phyloP scores from a whole-genome alignment of 2,888 invertebrate species.

The Julus scandinavius region DNA sequence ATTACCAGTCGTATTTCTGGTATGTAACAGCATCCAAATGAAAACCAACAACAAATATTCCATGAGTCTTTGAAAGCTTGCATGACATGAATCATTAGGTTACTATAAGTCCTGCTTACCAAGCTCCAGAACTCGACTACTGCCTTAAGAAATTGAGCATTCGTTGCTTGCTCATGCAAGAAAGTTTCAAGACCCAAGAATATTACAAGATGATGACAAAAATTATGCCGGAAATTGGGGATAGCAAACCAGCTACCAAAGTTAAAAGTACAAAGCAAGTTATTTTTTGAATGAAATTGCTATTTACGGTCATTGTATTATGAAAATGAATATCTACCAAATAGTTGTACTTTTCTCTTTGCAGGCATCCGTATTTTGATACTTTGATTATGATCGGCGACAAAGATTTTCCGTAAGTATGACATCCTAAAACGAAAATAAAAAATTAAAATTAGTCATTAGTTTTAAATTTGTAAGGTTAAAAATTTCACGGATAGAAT shows the following conservation, averaged over 20 bases:
- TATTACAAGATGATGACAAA: constrained; percentile 75
- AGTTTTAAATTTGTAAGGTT: too few species aligned
- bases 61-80: too few species aligned
- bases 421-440: too few species aligned
- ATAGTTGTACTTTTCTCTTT: too few species aligned
- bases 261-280: background rate
- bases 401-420: constrained; percentile 57
- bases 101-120: constrained; percentile 81
- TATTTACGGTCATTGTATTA: too few species aligned
- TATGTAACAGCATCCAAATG: too few species aligned
- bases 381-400: constrained; percentile 58
- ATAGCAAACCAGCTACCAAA: constrained; percentile 63
- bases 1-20: too few species aligned
- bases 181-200: constrained; percentile 73
- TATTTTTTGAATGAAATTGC: background rate
- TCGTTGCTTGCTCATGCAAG: constrained; percentile 75
- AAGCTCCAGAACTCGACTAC: constrained; percentile 76
- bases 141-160: constrained; percentile 77
- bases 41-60: too few species aligned
- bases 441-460: too few species aligned
- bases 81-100: constrained; percentile 68
- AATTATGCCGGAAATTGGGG: constrained; percentile 71
- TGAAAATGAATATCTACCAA: background rate
- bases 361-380: constrained; percentile 58
- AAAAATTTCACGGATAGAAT: too few species aligned